These are phyloP conservation scores for Bovichtus variegatus DNA, from an alignment of 2,797 vertebrate species.

Conservation along the genomic window DNA sequence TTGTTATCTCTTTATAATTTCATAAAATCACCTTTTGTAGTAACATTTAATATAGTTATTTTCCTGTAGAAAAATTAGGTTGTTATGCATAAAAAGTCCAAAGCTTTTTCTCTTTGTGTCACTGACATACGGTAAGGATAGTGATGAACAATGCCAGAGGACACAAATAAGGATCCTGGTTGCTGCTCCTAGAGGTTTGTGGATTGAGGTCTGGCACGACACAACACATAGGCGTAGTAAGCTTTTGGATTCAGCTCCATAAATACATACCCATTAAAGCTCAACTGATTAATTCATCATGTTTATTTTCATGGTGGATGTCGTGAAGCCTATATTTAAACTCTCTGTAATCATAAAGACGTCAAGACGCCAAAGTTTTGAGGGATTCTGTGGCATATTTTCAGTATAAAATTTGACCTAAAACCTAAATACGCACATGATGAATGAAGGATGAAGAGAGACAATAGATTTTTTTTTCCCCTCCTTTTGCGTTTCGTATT, in stretches of 20 bases:
- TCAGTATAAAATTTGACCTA: constrained; percentile 64
- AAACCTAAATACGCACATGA: constrained; percentile 63
- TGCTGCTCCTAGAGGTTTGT: constrained; percentile 53
- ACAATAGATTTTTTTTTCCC: constrained; percentile 43
- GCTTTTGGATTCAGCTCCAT: constrained; percentile 44
- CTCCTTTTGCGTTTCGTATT: constrained; percentile 29
- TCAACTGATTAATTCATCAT: constrained; percentile 69
- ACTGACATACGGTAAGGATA: constrained; percentile 22
- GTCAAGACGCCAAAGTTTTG: constrained; percentile 40
- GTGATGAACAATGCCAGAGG: constrained; percentile 45
- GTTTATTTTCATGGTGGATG: constrained; percentile 64
- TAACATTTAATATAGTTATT: constrained; percentile 17
- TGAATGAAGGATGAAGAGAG: constrained; percentile 62
- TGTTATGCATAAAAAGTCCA: constrained; percentile 28
- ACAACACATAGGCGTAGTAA: constrained; percentile 23
- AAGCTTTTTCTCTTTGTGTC: constrained; percentile 28
- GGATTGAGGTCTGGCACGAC: constrained; percentile 57
- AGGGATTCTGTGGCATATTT: constrained; percentile 48
- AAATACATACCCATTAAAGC: constrained; percentile 64
- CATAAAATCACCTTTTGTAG: neutral
- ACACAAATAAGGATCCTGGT: constrained; percentile 41
- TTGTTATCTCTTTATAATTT: constrained; percentile 1
- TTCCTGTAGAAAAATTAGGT: constrained; percentile 19
- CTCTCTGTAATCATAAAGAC: constrained; percentile 54
- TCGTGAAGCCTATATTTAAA: constrained; percentile 50